These are phyloP conservation scores for Heteromurus nitidus DNA, from an alignment of 2,888 invertebrate species.

Conservation along the genomic window DNA sequence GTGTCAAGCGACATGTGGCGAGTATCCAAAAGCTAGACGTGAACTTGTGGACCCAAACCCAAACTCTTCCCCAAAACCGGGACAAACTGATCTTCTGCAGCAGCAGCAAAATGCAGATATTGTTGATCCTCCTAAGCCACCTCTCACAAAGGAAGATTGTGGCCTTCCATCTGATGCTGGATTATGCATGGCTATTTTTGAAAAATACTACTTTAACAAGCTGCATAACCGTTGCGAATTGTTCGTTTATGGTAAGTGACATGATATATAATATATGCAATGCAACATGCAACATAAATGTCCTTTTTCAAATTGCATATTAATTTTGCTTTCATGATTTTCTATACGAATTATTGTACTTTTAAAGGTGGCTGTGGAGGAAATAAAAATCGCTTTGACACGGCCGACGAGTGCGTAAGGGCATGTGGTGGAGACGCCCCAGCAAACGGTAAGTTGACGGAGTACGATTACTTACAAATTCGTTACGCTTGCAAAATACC, in stretches of 20 bases:
- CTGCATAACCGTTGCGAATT: slow-evolving; percentile 66
- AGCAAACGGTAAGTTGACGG: slow-evolving; percentile 62
- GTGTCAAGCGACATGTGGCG: slow-evolving; percentile 67
- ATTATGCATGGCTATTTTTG: slow-evolving; percentile 57
- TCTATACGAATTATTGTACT: neutral
- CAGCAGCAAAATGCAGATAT: slow-evolving; percentile 27
- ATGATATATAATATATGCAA: neutral
- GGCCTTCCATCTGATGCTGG: slow-evolving; percentile 63
- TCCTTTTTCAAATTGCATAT: neutral
- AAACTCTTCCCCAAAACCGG: neutral
- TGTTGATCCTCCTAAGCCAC: neutral
- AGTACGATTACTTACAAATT: too few species aligned
- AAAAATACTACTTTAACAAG: slow-evolving; percentile 61
- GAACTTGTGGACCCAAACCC: slow-evolving; percentile 21
- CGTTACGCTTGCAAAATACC: too few species aligned
- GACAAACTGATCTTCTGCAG: neutral
- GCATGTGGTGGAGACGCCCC: slow-evolving; percentile 70
- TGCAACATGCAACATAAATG: neutral
- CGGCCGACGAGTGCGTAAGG: slow-evolving; percentile 66
- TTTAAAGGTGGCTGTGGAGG: slow-evolving; percentile 69
- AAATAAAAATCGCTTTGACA: slow-evolving; percentile 70
- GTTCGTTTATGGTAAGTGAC: slow-evolving; percentile 57
- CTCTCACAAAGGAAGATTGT: slow-evolving; percentile 36
- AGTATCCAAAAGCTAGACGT: slow-evolving; percentile 48
- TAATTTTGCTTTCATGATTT: neutral